Evolutionary conservation across 1,140 invertebrate genomes (phyloP).

Genomic region (Lepidurus arcticus): DNA sequence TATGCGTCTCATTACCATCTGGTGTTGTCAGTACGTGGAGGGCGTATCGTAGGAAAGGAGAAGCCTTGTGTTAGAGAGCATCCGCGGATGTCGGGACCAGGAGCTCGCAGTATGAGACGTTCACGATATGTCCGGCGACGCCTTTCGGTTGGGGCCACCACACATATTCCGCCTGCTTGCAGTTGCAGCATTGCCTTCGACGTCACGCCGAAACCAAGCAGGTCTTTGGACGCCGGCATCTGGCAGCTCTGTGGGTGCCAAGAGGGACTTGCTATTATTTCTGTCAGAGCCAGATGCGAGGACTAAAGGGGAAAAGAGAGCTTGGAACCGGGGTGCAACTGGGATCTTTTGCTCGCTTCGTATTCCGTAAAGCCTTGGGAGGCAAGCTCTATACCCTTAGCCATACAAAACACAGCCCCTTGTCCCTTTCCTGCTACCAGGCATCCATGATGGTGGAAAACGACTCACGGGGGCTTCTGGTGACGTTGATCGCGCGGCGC

Average conservation of each 20-base stretch:
- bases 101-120: constrained; percentile 9
- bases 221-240: constrained; percentile 17
- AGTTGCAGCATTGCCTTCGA: constrained; percentile 2
- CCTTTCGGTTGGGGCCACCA: background rate
- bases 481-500: background rate
- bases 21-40: background rate
- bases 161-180: constrained; percentile 17
- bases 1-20: constrained; percentile 5
- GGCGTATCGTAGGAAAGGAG: background rate
- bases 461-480: background rate
- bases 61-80: background rate
- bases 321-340: background rate
- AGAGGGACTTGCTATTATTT: constrained; percentile 22
- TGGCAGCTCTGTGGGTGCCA: constrained; percentile 15
- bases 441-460: background rate
- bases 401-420: constrained; percentile 8
- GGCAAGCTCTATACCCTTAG: background rate
- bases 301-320: constrained; percentile 1
- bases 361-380: background rate
- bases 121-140: constrained; percentile 13
- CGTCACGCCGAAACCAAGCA: background rate
- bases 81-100: constrained; percentile 5
- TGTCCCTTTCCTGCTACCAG: background rate
- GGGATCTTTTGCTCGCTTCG: constrained; percentile 15
- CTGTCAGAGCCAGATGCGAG: constrained; percentile 20